These are phyloP conservation scores for Delia radicum DNA, from an alignment of 1,140 invertebrate genomes.

Conservation along the genomic window DNA sequence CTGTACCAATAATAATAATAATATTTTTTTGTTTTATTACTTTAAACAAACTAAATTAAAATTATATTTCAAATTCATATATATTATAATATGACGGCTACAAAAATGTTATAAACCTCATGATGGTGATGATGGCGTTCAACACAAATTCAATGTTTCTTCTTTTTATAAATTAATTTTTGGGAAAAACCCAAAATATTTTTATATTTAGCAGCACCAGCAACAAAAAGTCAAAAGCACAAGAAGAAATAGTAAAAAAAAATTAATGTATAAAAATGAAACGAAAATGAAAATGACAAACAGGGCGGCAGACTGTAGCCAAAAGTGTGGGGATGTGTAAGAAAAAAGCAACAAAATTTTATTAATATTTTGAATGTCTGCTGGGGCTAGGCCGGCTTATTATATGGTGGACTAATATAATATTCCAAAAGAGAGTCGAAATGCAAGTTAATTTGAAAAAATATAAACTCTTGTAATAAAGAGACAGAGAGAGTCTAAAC, in stretches of 20 bases:
- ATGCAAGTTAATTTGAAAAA: not conserved
- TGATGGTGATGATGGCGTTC: not conserved
- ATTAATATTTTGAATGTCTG: not conserved
- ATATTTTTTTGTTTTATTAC: no score
- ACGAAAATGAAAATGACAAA: slow-evolving; percentile 9
- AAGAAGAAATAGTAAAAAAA: not conserved
- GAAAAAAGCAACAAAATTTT: not conserved
- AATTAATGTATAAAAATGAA: not conserved
- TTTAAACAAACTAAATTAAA: not conserved
- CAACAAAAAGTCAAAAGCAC: not conserved
- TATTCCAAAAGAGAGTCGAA: not conserved
- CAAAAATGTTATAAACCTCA: not conserved
- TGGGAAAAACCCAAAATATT: slow-evolving; percentile 29
- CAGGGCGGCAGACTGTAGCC: not conserved
- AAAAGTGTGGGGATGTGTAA: not conserved
- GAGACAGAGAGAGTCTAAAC: no score
- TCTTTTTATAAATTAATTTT: not conserved
- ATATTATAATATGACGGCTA: not conserved
- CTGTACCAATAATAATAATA: no score
- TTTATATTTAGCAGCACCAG: slow-evolving; percentile 28
- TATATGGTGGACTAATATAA: not conserved
- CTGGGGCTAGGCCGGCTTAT: not conserved
- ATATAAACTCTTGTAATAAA: no score
- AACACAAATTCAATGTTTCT: slow-evolving; percentile 8
- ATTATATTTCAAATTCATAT: not conserved